Percentiles rank a stretch among this genome's conserved stretches.
Evolutionary conservation across 2,113 vertebrate species (phyloP).

Genomic region (Pedionomus torquatus): DNA sequence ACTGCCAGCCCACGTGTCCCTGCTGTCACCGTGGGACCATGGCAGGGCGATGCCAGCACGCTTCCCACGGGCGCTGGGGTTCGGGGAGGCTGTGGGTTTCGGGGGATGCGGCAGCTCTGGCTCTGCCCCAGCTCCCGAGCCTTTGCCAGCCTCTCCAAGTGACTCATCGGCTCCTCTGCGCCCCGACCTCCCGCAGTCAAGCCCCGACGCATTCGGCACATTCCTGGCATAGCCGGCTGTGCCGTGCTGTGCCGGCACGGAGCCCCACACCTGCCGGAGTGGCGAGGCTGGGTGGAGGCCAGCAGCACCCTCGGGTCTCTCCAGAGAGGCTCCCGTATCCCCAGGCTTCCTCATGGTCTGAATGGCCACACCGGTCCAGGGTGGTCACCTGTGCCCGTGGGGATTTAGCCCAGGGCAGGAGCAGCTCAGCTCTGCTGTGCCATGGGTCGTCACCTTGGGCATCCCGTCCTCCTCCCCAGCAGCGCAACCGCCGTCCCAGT

Average conservation of each 20-base stretch:
- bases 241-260: neutral
- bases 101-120: neutral
- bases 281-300: neutral
- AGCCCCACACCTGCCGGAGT: slow-evolving; percentile 10
- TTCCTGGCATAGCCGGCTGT: slow-evolving; percentile 62
- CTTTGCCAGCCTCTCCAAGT: neutral
- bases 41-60: rapidly evolving
- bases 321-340: neutral
- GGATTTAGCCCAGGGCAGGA: neutral
- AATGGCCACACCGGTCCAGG: neutral
- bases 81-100: rapidly evolving
- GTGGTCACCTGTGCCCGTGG: neutral
- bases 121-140: neutral
- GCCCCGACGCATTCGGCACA: slow-evolving; percentile 65
- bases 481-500: neutral
- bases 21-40: rapidly evolving
- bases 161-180: neutral
- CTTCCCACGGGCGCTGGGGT: rapidly evolving
- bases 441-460: neutral
- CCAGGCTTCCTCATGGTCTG: neutral
- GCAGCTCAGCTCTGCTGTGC: neutral
- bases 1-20: neutral
- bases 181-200: slow-evolving; percentile 52
- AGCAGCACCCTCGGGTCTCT: neutral
- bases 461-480: neutral